These are phyloP conservation scores for Lasioglossum vierecki DNA, from an alignment of 2,888 invertebrate species.

Conservation along the genomic window DNA sequence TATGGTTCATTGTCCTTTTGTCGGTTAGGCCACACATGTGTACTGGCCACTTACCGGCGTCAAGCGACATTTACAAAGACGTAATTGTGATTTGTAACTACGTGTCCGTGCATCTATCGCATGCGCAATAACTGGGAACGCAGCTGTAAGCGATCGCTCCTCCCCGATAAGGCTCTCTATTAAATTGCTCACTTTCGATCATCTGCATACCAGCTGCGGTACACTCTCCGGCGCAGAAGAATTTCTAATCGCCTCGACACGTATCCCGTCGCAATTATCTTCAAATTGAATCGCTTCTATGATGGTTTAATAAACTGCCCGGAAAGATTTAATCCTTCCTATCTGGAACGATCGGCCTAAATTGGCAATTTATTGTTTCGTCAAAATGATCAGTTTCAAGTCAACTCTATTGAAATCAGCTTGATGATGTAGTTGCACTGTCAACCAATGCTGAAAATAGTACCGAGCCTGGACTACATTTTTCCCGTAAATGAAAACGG, in stretches of 20 bases:
- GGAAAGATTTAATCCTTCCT: not conserved
- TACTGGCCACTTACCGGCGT: constrained; percentile 47
- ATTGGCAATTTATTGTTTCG: not conserved
- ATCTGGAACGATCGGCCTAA: not conserved
- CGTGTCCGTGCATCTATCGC: constrained; percentile 45
- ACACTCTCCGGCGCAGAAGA: not conserved
- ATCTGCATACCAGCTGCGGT: not conserved
- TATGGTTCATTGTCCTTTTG: constrained; percentile 72
- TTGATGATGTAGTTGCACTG: not conserved
- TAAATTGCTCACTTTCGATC: constrained; percentile 35
- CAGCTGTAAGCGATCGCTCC: constrained; percentile 11
- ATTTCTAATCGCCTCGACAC: not conserved
- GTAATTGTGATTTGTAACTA: constrained; percentile 60
- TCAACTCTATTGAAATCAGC: not conserved
- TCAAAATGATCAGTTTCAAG: not conserved
- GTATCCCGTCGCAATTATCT: not conserved
- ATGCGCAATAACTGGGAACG: constrained; percentile 45
- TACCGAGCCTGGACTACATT: too few relatives aligned
- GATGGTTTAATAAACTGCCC: not conserved
- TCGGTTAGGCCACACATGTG: constrained; percentile 56
- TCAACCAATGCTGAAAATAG: not conserved
- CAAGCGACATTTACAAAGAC: constrained; percentile 53
- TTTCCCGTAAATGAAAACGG: not conserved
- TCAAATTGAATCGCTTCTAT: not conserved
- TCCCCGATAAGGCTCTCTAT: constrained; percentile 37